Conservation (phyloP, 2,113 vertebrate species). For the Morone chrysops region DNA sequence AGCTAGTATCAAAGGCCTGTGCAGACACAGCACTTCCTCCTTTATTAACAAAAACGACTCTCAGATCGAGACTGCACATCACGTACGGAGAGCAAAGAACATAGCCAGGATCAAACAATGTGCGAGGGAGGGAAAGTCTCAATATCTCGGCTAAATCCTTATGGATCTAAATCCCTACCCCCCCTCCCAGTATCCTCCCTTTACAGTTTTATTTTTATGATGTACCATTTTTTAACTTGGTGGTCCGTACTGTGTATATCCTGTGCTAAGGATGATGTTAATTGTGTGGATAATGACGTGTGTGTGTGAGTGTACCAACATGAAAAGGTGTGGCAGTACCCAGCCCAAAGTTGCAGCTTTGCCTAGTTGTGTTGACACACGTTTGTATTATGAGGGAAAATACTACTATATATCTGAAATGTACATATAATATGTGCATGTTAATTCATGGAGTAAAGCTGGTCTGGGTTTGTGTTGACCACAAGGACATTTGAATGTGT, state of each 20-base stretch:
- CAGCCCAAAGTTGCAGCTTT: neutral
- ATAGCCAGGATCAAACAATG: conserved; percentile 46
- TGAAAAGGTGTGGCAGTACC: neutral
- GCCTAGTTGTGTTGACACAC: neutral
- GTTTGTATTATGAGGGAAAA: neutral
- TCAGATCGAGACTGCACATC: conserved; percentile 56
- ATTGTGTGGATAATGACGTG: neutral
- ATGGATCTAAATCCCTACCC: neutral
- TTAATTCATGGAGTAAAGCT: neutral
- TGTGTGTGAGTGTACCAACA: neutral
- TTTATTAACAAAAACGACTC: conserved; percentile 70
- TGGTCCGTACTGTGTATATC: neutral
- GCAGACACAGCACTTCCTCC: conserved; percentile 55
- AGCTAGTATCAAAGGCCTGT: conserved; percentile 65
- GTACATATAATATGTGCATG: neutral
- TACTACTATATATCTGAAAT: neutral
- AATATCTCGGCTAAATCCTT: neutral
- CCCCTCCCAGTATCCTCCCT: neutral
- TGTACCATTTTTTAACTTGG: neutral
- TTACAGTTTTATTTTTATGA: neutral
- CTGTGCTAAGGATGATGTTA: neutral
- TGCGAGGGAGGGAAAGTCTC: conserved; percentile 18
- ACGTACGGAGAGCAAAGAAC: conserved; percentile 29
- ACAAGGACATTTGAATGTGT: neutral
- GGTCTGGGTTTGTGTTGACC: neutral